Base-by-base conservation (phyloP, 2,888 invertebrate species). In the Ichneumoninae sp. region DNA sequence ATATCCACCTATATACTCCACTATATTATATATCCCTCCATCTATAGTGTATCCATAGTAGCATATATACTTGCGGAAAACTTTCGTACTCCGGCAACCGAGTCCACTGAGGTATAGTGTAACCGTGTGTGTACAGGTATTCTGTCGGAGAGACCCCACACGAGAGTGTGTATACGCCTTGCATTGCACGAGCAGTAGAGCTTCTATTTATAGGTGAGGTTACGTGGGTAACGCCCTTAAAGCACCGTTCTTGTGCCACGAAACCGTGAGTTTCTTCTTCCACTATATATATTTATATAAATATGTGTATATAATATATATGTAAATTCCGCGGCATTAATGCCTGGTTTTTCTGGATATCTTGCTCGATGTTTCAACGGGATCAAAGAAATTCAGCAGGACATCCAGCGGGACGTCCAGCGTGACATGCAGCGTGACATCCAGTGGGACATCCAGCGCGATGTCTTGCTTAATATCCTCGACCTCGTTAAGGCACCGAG, bases 151-250 rank as follows among this genome's bases (percentile, higher is more conserved):
- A 63, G 78, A 83, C 69, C 78, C 74, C 69, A 78, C 78, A 74
- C 74, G 83, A 69, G 73, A 78, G 78, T 74, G 26, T 83, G 83
- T 83, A 83, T 47, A 83, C 54, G 63, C 40, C 63, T 70, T 60
- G 78, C 80, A 78, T 79, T 77, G 73, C 81, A 50, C 79, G 70
- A 81, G 76, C 77, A 80, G 74, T 74, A 63, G 71, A 78, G 83
- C 75, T 83, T 87, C 87, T 87, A 87, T 87, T 87, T 85, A 87
- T 87, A 87, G 85, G 77, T 82, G 85, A 87, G 85, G 87, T 85
- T 87, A 85, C 82, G 83, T 83, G 77, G 85, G 84, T 86, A 85
- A 86, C 86, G 86, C 86, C 86, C 85, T 85, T 86, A 81, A 84
- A 84, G 85, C 83, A 79, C 79, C 83, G 83, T 83, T 83, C 83